Percentiles rank a stretch among this genome's conserved stretches.
These are phyloP conservation scores for Chrysolina americana DNA, from an alignment of 2,888 invertebrate species.

Conservation along the genomic window DNA sequence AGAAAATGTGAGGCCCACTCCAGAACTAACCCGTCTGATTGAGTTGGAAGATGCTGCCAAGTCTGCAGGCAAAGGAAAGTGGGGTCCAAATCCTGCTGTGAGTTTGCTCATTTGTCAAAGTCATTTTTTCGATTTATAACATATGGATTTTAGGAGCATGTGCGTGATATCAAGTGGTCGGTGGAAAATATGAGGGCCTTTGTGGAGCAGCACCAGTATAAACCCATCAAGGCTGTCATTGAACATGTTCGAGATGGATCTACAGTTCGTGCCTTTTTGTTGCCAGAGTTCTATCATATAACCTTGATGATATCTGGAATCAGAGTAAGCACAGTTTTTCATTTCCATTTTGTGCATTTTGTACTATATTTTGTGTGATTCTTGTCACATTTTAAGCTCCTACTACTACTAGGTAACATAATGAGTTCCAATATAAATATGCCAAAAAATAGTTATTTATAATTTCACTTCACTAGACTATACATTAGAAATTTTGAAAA, in stretches of 20 bases:
- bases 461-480: conserved; percentile 6
- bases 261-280: conserved; percentile 90
- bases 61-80: conserved; percentile 88
- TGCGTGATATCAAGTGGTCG: conserved; percentile 90
- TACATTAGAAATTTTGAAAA: no score
- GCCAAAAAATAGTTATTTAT: background rate
- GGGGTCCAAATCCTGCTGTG: conserved; percentile 69
- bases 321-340: conserved; percentile 72
- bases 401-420: conserved; percentile 14
- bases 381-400: background rate
- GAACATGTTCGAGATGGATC: conserved; percentile 99
- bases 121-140: conserved; percentile 21
- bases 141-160: conserved; percentile 74
- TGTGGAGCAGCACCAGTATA: conserved; percentile 88
- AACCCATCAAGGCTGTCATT: conserved; percentile 92
- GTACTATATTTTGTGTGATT: background rate
- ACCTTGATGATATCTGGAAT: conserved; percentile 98
- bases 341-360: background rate
- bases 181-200: conserved; percentile 84
- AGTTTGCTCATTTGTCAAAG: conserved; percentile 34
- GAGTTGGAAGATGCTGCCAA: conserved; percentile 94
- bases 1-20: conserved; percentile 76
- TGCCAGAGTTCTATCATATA: conserved; percentile 92
- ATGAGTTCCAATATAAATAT: conserved; percentile 4
- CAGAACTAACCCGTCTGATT: conserved; percentile 79